Evolutionary conservation across 1,140 invertebrate species (phyloP).

Genomic region (Drosophila saltans): DNA sequence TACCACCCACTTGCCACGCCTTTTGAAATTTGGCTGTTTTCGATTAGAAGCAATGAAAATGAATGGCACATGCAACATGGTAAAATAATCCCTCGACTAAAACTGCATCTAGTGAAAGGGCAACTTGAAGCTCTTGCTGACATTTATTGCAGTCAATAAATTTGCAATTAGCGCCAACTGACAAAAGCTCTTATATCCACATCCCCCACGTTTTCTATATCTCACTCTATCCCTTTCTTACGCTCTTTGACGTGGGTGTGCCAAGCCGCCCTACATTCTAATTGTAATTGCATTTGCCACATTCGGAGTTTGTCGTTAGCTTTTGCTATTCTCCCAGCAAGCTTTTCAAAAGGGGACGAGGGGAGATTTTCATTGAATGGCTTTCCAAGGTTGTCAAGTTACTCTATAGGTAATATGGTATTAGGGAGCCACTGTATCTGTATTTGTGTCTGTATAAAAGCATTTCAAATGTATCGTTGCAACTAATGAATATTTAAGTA

Average conservation of each 20-base stretch:
- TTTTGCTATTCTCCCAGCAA: background rate
- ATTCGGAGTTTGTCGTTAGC: constrained; percentile 19
- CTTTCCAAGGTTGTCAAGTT: constrained; percentile 49
- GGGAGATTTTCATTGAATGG: constrained; percentile 53
- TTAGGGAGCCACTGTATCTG: constrained; percentile 32
- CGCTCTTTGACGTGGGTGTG: constrained; percentile 32
- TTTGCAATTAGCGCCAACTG: constrained; percentile 64
- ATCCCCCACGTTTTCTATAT: background rate
- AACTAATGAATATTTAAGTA: constrained; percentile 70
- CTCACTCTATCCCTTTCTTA: background rate
- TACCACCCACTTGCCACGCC: background rate
- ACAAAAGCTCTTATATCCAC: constrained; percentile 3
- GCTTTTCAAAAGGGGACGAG: constrained; percentile 27
- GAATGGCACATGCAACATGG: constrained; percentile 21
- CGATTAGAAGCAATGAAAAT: constrained; percentile 1
- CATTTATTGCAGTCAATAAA: constrained; percentile 79
- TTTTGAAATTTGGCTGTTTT: constrained; percentile 5
- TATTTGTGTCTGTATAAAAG: constrained; percentile 15
- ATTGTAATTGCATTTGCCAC: constrained; percentile 67
- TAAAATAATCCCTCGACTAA: constrained; percentile 30
- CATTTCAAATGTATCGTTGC: constrained; percentile 60
- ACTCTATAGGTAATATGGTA: constrained; percentile 38
- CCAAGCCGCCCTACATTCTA: constrained; percentile 49
- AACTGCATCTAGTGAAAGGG: constrained; percentile 60
- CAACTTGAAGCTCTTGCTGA: constrained; percentile 56